Conservation (phyloP, 2,113 vertebrate species). For the Lepisosteus oculatus region DNA sequence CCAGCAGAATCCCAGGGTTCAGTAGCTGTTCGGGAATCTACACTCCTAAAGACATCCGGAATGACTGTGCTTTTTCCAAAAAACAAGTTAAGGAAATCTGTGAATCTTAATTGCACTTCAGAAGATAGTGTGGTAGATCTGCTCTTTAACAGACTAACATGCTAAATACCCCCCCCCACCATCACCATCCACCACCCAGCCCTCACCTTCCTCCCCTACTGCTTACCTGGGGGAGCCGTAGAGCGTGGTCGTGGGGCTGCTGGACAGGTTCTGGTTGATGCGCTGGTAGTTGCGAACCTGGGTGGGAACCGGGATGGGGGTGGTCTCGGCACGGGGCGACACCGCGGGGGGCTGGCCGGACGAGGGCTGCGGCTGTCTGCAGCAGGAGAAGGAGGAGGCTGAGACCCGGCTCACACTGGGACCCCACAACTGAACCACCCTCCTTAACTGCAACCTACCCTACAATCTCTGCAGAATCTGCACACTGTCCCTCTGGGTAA, state of each 20-base stretch:
- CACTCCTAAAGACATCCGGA: too few relatives aligned
- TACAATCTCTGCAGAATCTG: not conserved
- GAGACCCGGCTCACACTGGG: constrained; percentile 32
- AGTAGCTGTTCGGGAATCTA: too few relatives aligned
- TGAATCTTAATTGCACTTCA: constrained; percentile 13
- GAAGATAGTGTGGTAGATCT: too few relatives aligned
- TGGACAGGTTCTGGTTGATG: constrained; percentile 92
- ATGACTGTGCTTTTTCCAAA: too few relatives aligned
- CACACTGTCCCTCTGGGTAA: too few relatives aligned
- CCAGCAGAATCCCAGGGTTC: too few relatives aligned
- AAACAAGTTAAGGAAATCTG: too few relatives aligned
- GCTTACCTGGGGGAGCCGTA: constrained; percentile 88
- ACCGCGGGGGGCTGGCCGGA: constrained; percentile 60
- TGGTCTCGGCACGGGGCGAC: constrained; percentile 83
- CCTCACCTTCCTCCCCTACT: not conserved
- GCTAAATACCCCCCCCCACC: too few relatives aligned
- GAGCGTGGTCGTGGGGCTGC: constrained; percentile 71
- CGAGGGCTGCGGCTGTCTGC: constrained; percentile 74
- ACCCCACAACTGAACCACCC: constrained; percentile 27
- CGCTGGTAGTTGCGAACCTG: constrained; percentile 95
- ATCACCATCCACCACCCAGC: too few relatives aligned
- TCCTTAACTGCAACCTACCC: not conserved
- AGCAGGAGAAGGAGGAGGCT: constrained; percentile 16
- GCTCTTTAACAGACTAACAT: too few relatives aligned
- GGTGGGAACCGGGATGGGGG: constrained; percentile 90